Evolutionary conservation across 2,888 invertebrate genomes (phyloP).

Genomic region (Cerastoderma edule): DNA sequence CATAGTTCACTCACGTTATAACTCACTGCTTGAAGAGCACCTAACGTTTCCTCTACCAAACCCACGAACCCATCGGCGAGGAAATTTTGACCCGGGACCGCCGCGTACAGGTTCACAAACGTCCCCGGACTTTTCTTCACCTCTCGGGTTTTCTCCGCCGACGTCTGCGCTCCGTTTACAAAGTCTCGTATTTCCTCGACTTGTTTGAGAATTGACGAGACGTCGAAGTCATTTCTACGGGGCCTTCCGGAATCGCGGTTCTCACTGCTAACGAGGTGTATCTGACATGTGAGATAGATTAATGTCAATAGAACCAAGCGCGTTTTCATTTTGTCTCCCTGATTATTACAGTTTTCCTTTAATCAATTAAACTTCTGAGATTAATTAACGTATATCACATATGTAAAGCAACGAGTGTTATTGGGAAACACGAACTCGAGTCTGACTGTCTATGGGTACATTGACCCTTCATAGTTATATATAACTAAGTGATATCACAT

Average conservation of each 20-base stretch:
- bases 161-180: not conserved
- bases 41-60: not conserved
- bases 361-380: not conserved
- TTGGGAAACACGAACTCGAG: not conserved
- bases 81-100: not conserved
- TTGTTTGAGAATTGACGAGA: not conserved
- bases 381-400: not conserved
- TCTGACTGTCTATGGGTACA: not conserved
- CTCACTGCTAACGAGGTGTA: not conserved
- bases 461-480: not conserved
- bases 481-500: not conserved
- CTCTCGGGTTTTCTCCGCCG: no score
- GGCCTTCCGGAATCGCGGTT: not conserved
- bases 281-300: not conserved
- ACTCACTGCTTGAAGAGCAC: not conserved
- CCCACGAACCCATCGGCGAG: not conserved
- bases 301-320: not conserved
- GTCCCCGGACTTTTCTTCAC: no score
- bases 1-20: conserved; percentile 5
- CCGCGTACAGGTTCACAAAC: not conserved
- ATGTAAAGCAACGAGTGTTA: not conserved
- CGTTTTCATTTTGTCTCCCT: not conserved
- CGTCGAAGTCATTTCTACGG: conserved; percentile 17
- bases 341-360: not conserved
- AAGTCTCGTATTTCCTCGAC: not conserved